A percentile compares a stretch with the other conserved stretches of the same genome.
Evolutionary conservation across 2,113 vertebrate species (phyloP).

Genomic region (Oreochromis tanganicae): DNA sequence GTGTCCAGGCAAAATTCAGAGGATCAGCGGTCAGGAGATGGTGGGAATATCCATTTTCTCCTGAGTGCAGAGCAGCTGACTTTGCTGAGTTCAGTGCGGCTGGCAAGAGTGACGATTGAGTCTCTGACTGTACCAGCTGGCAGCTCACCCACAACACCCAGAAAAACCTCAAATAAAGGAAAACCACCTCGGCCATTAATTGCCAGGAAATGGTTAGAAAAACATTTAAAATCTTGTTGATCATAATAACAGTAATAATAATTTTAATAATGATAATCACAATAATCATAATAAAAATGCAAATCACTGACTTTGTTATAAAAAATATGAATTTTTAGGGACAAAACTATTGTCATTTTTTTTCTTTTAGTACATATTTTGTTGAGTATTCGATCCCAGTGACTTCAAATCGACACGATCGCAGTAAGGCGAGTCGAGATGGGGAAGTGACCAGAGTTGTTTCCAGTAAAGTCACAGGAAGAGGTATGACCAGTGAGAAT

Average conservation of each 20-base stretch:
- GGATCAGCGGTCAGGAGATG: not conserved
- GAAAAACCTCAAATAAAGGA: slow-evolving; percentile 59
- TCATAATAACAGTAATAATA: not conserved
- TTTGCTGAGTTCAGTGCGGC: slow-evolving; percentile 69
- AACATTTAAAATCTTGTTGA: not conserved
- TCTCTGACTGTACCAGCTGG: slow-evolving; percentile 72
- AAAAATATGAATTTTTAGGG: not conserved
- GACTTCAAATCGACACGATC: slow-evolving; percentile 60
- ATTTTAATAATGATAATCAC: rapidly evolving
- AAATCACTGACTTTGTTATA: not conserved
- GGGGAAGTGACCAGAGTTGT: slow-evolving; percentile 76
- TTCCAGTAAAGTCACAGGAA: slow-evolving; percentile 79
- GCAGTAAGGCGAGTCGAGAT: slow-evolving; percentile 45
- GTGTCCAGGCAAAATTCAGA: slow-evolving; percentile 35
- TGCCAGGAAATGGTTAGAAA: slow-evolving; percentile 76
- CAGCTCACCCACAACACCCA: slow-evolving; percentile 39
- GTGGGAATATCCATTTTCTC: not conserved
- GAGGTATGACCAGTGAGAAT: slow-evolving; percentile 65
- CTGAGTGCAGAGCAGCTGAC: slow-evolving; percentile 73
- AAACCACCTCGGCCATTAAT: slow-evolving; percentile 71
- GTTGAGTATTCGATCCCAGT: slow-evolving; percentile 85
- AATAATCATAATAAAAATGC: not conserved
- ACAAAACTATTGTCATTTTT: not conserved
- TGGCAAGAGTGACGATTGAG: slow-evolving; percentile 76
- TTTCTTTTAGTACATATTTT: slow-evolving; percentile 82